phyloP scores from a whole-genome alignment of 2,113 vertebrate genomes.

The Lynx canadensis region DNA sequence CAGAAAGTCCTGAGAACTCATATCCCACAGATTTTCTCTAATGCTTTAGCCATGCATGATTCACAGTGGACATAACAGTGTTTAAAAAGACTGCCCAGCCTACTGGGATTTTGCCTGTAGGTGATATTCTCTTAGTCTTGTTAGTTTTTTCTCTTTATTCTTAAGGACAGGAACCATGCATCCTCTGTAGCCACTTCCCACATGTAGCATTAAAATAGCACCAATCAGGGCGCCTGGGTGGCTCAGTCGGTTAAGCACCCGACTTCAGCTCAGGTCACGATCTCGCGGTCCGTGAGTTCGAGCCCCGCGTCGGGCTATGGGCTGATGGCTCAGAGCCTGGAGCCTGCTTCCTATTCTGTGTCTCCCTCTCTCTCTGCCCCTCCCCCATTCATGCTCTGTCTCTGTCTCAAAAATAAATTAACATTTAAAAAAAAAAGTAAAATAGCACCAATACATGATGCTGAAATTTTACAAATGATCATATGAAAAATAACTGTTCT shows the following conservation, averaged over 20 bases:
- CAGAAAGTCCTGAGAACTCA: slow-evolving; percentile 63
- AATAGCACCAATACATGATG: not conserved
- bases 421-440: not conserved
- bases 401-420: too few relatives aligned
- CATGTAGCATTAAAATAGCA: not conserved
- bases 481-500: not conserved
- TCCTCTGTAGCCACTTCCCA: not conserved
- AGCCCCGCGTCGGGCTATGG: too few relatives aligned
- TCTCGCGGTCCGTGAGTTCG: too few relatives aligned
- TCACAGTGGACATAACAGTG: not conserved
- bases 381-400: too few relatives aligned
- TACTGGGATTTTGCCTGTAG: slow-evolving; percentile 53
- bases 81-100: slow-evolving; percentile 57
- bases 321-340: too few relatives aligned
- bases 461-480: not conserved
- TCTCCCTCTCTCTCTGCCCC: too few relatives aligned
- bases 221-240: not conserved
- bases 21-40: slow-evolving; percentile 63
- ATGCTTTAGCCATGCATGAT: slow-evolving; percentile 63
- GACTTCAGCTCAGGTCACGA: too few relatives aligned
- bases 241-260: rapidly evolving
- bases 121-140: slow-evolving; percentile 57
- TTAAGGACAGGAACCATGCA: not conserved
- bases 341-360: too few relatives aligned
- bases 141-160: slow-evolving; percentile 56